Percentiles rank a stretch among this genome's conserved stretches.
These are phyloP conservation scores for Natrix natrix DNA, from an alignment of 2,797 vertebrate species.

Conservation along the genomic window DNA sequence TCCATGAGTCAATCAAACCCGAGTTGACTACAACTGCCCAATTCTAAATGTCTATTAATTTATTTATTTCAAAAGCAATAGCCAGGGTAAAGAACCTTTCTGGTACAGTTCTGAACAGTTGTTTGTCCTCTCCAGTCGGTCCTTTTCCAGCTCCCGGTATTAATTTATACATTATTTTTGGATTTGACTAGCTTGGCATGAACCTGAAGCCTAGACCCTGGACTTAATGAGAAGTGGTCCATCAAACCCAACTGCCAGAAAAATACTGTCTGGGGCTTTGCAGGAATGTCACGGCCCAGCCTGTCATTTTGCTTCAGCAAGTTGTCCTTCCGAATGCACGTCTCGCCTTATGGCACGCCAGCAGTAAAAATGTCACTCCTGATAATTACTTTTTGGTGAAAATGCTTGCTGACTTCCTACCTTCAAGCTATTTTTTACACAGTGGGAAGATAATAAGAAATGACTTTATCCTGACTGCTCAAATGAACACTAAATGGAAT, in stretches of 20 bases:
- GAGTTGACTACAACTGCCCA: background rate
- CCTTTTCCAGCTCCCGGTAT: background rate
- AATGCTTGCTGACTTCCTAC: constrained; percentile 87
- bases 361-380: constrained; percentile 91
- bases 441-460: constrained; percentile 93
- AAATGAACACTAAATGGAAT: constrained; percentile 87
- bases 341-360: constrained; percentile 82
- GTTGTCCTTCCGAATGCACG: constrained; percentile 77
- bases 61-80: rapidly evolving
- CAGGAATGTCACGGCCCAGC: constrained; percentile 79
- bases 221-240: constrained; percentile 60
- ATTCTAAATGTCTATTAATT: background rate
- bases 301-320: constrained; percentile 84
- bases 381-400: constrained; percentile 85
- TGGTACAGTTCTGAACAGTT: rapidly evolving
- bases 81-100: background rate
- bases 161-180: background rate
- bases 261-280: constrained; percentile 78
- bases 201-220: constrained; percentile 56
- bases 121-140: rapidly evolving
- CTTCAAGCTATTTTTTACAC: constrained; percentile 91
- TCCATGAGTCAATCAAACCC: background rate
- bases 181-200: constrained; percentile 12
- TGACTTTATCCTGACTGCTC: constrained; percentile 98
- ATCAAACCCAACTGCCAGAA: constrained; percentile 65